A percentile compares a stretch with the other conserved stretches of the same genome.
Evolutionary conservation across 2,113 vertebrate genomes (phyloP).

Genomic region (Tachysurus vachellii): DNA sequence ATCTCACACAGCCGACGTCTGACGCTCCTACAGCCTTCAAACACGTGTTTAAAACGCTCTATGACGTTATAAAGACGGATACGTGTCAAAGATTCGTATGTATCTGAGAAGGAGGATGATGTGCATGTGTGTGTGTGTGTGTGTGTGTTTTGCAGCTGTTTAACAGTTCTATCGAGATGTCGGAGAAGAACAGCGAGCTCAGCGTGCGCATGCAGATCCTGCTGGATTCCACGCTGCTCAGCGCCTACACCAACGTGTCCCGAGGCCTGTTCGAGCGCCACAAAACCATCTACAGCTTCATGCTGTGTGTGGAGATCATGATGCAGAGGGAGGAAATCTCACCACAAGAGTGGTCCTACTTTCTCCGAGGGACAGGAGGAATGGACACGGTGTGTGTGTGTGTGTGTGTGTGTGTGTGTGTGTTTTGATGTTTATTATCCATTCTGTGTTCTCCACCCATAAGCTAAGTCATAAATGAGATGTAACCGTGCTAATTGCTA

Average conservation of each 20-base stretch:
- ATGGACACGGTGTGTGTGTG: conserved; percentile 73
- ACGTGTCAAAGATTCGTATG: not conserved
- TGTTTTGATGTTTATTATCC: not conserved
- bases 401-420: conserved; percentile 19
- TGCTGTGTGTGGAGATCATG: conserved; percentile 78
- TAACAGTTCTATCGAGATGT: conserved; percentile 75
- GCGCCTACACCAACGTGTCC: conserved; percentile 70
- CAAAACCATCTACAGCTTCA: conserved; percentile 82
- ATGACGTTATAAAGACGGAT: not conserved
- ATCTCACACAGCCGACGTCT: not conserved
- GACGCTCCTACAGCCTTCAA: not conserved
- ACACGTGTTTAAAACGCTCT: not conserved
- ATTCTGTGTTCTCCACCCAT: not conserved
- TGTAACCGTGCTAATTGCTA: conserved; percentile 34
- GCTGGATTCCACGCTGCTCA: conserved; percentile 72
- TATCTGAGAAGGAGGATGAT: not conserved
- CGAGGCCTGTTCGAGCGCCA: conserved; percentile 79
- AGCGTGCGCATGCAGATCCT: conserved; percentile 69
- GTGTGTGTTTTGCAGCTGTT: conserved; percentile 68
- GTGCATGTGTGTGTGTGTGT: not conserved
- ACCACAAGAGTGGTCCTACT: conserved; percentile 75
- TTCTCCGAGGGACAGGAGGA: conserved; percentile 67
- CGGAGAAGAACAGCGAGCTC: conserved; percentile 67
- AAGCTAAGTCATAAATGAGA: conserved; percentile 33
- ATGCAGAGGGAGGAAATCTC: conserved; percentile 69